A percentile compares a stretch with the other conserved stretches of the same genome.
Evolutionary conservation across 2,797 vertebrate species (phyloP).

Genomic region (Morelia viridis): DNA sequence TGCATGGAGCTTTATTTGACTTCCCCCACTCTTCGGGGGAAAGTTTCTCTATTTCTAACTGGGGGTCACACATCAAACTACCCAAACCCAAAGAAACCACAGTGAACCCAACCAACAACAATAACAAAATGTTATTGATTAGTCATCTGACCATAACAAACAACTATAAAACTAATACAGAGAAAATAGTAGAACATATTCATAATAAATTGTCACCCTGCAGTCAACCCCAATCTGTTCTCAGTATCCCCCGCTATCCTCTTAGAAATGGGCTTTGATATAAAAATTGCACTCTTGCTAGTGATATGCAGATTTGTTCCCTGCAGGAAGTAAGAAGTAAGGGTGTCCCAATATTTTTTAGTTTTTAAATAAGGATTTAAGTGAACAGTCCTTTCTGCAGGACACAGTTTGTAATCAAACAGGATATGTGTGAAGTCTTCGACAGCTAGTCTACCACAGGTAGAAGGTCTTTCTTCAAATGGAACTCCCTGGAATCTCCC

Average conservation of each 20-base stretch:
- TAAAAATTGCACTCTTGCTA: not conserved
- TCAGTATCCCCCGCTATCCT: too few relatives aligned
- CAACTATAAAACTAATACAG: not conserved
- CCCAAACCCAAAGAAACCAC: not conserved
- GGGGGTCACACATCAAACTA: not conserved
- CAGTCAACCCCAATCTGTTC: not conserved
- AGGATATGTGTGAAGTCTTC: not conserved
- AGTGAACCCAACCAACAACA: not conserved
- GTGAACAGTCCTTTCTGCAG: not conserved
- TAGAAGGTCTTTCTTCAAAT: not conserved
- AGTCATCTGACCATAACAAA: not conserved
- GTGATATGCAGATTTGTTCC: not conserved
- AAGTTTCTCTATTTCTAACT: not conserved
- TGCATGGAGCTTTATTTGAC: not conserved
- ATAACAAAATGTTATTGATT: not conserved
- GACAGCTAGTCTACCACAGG: not conserved
- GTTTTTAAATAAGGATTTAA: not conserved
- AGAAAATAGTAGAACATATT: not conserved
- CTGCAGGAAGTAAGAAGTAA: not conserved
- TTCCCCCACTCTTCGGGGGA: not conserved
- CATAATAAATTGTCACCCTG: not conserved
- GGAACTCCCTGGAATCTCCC: not conserved
- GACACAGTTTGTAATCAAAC: not conserved
- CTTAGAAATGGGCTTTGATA: not conserved
- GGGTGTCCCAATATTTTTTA: not conserved